Base-by-base conservation (phyloP, 1,140 invertebrate species). In the Cyclina sinensis region DNA sequence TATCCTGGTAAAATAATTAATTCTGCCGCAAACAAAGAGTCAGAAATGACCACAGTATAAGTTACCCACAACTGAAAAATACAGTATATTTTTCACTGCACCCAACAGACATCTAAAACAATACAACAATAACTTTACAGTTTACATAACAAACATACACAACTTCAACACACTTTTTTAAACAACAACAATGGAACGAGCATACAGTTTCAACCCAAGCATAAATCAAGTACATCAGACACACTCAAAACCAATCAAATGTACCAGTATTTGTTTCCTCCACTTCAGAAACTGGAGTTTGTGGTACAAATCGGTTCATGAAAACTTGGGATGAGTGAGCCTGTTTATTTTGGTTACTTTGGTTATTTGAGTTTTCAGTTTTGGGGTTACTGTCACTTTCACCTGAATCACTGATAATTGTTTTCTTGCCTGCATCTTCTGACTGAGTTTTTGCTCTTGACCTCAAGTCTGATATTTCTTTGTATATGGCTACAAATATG, bases 401-500 rank as follows among this genome's bases (percentile, higher is more conserved):
- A 73, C n/a, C 48, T 57, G 82, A 86, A 54, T 86, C 84, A 76
- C 70, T 59, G 59, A n/a, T 14, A 46, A n/a, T 46, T n/a, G 21
- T n/a, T 39, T 12, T 76, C 11, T 32, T 43, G 32, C 3, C 37
- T 11, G 37, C 84, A 68, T n/a, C 32, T 27, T 74, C 73, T 11
- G 32, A 11, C 0, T 74, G 48, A 14, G 35, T 2, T 32, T 48
- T 43, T 7, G 84, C 59, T 16, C 43, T 39, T 14, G 46, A 57
- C 21, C 84, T 30, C 35, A 59, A 12, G 37, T 76, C 46, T 35
- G 84, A 76, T 12, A 86, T 86, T 43, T 86, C 70, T 37, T 54
- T 35, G 51, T 86, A 86, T 21, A 86, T 76, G 2, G 73, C 84
- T 86, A 86, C 46, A 86, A 86, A 65, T 62, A 65, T 76, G 2